Evolutionary conservation across 2,888 invertebrate genomes (phyloP).

Genomic region (Chymomyza procnemis): DNA sequence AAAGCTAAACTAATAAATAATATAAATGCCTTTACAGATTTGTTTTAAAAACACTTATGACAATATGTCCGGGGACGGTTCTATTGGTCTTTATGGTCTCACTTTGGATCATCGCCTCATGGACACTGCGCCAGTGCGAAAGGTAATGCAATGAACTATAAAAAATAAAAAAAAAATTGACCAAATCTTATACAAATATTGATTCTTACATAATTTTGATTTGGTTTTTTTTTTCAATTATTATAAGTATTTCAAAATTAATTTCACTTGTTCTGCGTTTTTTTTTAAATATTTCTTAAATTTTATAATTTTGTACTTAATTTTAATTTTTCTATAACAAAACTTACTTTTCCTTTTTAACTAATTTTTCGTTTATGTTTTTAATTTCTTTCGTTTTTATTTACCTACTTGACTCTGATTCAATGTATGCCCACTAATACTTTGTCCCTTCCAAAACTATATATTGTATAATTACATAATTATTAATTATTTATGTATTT

Average conservation of each 20-base stretch:
- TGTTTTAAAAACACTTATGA: slow-evolving; percentile 99
- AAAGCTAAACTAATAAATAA: too few species aligned
- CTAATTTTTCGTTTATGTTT: slow-evolving; percentile 10
- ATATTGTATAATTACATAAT: slow-evolving; percentile 33
- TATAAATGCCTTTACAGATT: slow-evolving; percentile 81
- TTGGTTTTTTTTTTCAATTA: slow-evolving; percentile 4
- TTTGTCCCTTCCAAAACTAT: slow-evolving; percentile 56
- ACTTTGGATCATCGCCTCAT: slow-evolving; percentile 99
- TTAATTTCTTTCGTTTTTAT: slow-evolving; percentile 23
- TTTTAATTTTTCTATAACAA: not conserved
- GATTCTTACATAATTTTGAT: slow-evolving; percentile 7
- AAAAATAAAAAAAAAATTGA: not conserved
- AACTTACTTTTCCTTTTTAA: slow-evolving; percentile 8
- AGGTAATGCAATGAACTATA: slow-evolving; percentile 83
- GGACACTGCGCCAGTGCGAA: slow-evolving; percentile 99
- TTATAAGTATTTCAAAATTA: slow-evolving; percentile 1
- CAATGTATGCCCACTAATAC: slow-evolving; percentile 68
- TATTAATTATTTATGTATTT: slow-evolving; percentile 37
- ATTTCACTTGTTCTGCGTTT: slow-evolving; percentile 4
- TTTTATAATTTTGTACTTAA: not conserved
- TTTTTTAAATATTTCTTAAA: not conserved
- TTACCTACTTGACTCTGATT: slow-evolving; percentile 44
- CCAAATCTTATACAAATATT: not conserved
- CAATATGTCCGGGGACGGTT: slow-evolving; percentile 98
- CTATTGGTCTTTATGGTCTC: slow-evolving; percentile 99